Percentiles rank a stretch among this genome's conserved stretches.
Evolutionary conservation across 1,140 invertebrate genomes (phyloP).

Genomic region (Cotesia typhae): DNA sequence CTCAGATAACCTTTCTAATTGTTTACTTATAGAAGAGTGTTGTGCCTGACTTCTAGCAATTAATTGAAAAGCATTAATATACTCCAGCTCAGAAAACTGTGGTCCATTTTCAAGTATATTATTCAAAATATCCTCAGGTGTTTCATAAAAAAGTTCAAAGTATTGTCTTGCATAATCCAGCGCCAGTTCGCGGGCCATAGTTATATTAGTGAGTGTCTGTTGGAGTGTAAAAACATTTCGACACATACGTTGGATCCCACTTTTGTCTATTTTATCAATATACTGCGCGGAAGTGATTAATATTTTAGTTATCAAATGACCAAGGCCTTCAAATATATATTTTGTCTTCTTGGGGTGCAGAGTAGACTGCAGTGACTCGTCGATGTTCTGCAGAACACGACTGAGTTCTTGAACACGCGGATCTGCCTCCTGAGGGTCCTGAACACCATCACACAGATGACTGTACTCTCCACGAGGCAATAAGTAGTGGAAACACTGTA

Average conservation of each 20-base stretch:
- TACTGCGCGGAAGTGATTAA: constrained; percentile 84
- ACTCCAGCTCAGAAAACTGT: constrained; percentile 85
- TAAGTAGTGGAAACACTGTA: constrained; percentile 94
- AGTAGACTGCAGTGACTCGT: constrained; percentile 79
- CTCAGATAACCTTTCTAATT: constrained; percentile 72
- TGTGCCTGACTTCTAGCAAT: constrained; percentile 70
- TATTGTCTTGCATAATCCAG: constrained; percentile 90
- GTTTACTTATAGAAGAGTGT: constrained; percentile 61
- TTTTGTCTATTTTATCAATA: constrained; percentile 82
- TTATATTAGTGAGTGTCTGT: constrained; percentile 86
- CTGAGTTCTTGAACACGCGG: constrained; percentile 83
- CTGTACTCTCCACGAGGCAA: constrained; percentile 74
- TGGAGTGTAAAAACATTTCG: constrained; percentile 87
- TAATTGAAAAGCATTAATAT: constrained; percentile 84
- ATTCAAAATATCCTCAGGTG: constrained; percentile 87
- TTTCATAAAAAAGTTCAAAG: constrained; percentile 86
- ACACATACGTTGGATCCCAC: constrained; percentile 83
- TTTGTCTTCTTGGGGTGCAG: constrained; percentile 82
- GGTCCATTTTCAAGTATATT: constrained; percentile 82
- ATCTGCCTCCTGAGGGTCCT: constrained; percentile 79
- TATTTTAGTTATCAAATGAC: constrained; percentile 85
- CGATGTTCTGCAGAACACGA: constrained; percentile 79
- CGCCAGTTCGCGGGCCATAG: constrained; percentile 82
- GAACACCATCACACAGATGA: constrained; percentile 59
- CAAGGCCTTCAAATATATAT: constrained; percentile 95